Evolutionary conservation across 2,888 invertebrate genomes (phyloP).

Genomic region (Balanococcus diminutus): DNA sequence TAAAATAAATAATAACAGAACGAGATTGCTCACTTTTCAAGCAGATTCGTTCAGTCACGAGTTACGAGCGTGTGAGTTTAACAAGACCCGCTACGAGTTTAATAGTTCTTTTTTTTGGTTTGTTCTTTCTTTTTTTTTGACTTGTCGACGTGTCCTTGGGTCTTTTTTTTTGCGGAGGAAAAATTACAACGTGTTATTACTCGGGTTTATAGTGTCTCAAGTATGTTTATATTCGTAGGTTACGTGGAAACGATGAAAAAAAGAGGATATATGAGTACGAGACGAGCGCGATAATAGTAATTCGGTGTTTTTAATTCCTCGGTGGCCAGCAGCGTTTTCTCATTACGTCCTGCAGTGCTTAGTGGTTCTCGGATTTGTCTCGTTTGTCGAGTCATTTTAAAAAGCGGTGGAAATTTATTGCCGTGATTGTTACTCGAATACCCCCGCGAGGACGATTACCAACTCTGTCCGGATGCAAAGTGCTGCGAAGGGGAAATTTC

Average conservation of each 20-base stretch:
- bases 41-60: no score
- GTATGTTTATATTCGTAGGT: background rate
- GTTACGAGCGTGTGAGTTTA: no score
- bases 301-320: slow-evolving; percentile 37
- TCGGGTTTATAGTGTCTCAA: background rate
- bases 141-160: background rate
- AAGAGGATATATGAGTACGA: background rate
- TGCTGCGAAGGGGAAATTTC: background rate
- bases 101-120: background rate
- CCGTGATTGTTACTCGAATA: background rate
- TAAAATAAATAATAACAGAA: no score
- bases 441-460: background rate
- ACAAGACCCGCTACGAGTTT: no score
- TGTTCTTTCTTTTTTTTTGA: background rate
- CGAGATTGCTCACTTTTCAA: no score
- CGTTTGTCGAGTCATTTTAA: slow-evolving; percentile 34
- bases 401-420: slow-evolving; percentile 8
- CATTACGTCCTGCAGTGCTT: slow-evolving; percentile 16
- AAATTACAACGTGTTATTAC: background rate
- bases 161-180: background rate
- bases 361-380: slow-evolving; percentile 9
- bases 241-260: background rate
- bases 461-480: background rate
- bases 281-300: slow-evolving; percentile 20
- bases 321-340: slow-evolving; percentile 28